Conservation (phyloP, 2,113 vertebrate species). For the Eudyptes chrysolophus region DNA sequence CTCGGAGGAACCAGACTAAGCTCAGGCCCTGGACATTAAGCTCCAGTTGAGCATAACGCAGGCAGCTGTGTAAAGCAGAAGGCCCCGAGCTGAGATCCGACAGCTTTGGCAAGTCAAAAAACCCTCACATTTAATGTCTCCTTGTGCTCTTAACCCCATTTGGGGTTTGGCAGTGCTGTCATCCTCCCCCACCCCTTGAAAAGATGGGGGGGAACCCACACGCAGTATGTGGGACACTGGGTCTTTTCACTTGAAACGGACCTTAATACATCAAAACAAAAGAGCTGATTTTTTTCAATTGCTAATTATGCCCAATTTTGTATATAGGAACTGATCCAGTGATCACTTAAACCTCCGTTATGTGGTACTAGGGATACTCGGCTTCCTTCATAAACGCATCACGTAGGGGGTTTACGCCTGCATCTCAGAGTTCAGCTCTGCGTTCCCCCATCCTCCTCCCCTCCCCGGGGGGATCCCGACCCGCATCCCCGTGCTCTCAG, state of each 20-base stretch:
- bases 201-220: background rate
- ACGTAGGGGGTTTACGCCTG: rapidly evolving
- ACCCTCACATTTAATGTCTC: background rate
- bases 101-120: background rate
- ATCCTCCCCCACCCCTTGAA: background rate
- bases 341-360: background rate
- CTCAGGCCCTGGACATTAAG: rapidly evolving
- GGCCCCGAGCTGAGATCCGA: background rate
- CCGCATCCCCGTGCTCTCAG: rapidly evolving
- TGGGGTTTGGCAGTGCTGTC: background rate
- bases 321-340: rapidly evolving
- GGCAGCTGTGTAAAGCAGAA: background rate
- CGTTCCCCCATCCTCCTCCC: rapidly evolving
- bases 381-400: rapidly evolving
- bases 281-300: background rate
- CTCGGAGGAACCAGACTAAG: rapidly evolving
- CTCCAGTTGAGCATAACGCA: rapidly evolving
- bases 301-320: background rate
- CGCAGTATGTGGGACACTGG: rapidly evolving
- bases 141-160: background rate
- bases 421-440: background rate
- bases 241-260: too few species aligned
- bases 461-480: background rate
- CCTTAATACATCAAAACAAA: background rate
- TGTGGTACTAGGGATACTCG: rapidly evolving